These are phyloP conservation scores for Scarus forsteni DNA, from an alignment of 2,797 vertebrate species.

Conservation along the genomic window DNA sequence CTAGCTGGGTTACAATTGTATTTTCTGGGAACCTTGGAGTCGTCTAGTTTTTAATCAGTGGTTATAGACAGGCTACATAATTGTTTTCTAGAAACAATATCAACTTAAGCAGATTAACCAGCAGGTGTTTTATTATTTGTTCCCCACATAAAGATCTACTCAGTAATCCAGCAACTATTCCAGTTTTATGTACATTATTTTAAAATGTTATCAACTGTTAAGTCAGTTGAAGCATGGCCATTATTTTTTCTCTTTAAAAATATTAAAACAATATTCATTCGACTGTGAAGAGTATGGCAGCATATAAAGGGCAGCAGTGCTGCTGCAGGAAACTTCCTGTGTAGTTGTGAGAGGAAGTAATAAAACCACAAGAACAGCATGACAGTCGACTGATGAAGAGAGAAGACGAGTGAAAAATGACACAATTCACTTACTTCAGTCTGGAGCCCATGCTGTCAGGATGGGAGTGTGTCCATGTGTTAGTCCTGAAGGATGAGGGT, in stretches of 20 bases:
- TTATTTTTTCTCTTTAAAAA: background rate
- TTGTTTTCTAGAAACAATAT: no score
- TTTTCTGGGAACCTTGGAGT: no score
- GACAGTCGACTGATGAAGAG: slow-evolving; percentile 43
- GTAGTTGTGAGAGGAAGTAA: slow-evolving; percentile 74
- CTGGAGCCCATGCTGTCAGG: slow-evolving; percentile 83
- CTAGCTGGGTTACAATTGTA: no score
- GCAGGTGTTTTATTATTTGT: no score
- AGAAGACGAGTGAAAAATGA: slow-evolving; percentile 8
- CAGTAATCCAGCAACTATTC: no score
- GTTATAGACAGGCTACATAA: no score
- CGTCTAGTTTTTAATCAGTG: no score
- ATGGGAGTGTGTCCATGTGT: slow-evolving; percentile 72
- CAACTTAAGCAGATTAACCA: no score
- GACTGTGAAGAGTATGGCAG: slow-evolving; percentile 10
- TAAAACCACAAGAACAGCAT: slow-evolving; percentile 67
- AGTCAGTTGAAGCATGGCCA: no score
- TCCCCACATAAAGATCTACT: no score
- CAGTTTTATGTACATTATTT: no score
- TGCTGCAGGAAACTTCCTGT: slow-evolving; percentile 73
- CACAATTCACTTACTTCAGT: slow-evolving; percentile 80
- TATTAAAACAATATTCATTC: background rate
- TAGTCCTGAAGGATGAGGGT: slow-evolving; percentile 37
- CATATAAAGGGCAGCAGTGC: slow-evolving; percentile 25
- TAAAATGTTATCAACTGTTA: no score